Conservation (phyloP, 2,113 vertebrate genomes). For the Pituophis catenifer region DNA sequence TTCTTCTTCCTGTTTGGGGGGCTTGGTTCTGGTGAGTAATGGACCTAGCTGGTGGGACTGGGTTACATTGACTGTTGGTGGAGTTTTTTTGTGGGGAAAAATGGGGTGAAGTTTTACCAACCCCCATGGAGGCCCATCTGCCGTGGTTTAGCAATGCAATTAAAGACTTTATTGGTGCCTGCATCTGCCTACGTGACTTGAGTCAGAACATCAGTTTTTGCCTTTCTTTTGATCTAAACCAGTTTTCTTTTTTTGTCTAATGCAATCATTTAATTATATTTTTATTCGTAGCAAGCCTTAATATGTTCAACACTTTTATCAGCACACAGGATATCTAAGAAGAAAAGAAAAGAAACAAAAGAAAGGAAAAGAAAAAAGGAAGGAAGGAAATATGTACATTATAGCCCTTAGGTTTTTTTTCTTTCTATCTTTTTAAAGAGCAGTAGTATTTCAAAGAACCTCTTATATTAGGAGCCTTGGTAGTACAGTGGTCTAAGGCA, state of each 20-base stretch:
- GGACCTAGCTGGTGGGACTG: background rate
- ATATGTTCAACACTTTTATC: background rate
- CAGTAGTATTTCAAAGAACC: background rate
- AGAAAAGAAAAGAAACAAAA: background rate
- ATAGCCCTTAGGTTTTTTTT: background rate
- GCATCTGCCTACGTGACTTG: background rate
- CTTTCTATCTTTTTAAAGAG: background rate
- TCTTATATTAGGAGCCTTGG: background rate
- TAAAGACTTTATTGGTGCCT: background rate
- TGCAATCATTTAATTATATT: background rate
- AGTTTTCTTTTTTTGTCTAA: background rate
- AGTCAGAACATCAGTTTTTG: background rate
- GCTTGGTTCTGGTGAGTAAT: background rate
- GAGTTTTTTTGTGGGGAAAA: background rate
- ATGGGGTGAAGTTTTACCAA: background rate
- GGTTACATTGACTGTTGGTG: background rate
- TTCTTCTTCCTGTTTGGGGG: background rate
- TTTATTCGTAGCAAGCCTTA: background rate
- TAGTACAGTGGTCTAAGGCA: too few relatives aligned
- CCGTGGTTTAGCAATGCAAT: background rate
- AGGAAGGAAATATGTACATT: background rate
- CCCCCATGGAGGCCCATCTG: background rate
- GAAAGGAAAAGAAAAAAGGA: background rate
- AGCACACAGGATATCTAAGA: background rate
- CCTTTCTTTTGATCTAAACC: background rate